These are phyloP conservation scores for Phymanthus crucifer DNA, from an alignment of 92 coral and sea anemone genomes.

Conservation along the genomic window DNA sequence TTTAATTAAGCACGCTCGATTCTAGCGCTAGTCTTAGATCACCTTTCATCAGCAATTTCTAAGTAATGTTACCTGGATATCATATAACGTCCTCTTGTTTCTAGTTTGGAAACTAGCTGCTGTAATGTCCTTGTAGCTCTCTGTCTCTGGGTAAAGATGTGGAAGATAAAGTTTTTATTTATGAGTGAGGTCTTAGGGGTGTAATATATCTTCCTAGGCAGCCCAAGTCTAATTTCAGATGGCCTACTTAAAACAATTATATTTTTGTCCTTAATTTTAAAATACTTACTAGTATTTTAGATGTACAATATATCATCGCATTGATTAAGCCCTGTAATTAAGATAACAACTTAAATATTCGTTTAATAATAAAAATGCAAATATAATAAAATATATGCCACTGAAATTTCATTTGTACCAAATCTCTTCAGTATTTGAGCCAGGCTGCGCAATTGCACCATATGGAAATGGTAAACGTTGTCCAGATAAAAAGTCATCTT, in stretches of 20 bases:
- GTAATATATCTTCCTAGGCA: too few relatives aligned
- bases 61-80: slow-evolving; percentile 47
- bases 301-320: slow-evolving; percentile 68
- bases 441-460: too few relatives aligned
- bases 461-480: too few relatives aligned
- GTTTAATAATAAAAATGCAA: too few relatives aligned
- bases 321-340: slow-evolving; percentile 58
- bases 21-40: background rate
- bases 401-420: too few relatives aligned
- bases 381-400: too few relatives aligned
- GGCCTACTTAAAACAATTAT: too few relatives aligned
- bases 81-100: slow-evolving; percentile 64
- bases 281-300: slow-evolving; percentile 68
- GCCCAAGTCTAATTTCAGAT: too few relatives aligned
- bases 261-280: too few relatives aligned
- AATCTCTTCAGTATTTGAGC: too few relatives aligned
- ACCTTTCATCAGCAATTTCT: background rate
- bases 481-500: too few relatives aligned
- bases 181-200: slow-evolving; percentile 3
- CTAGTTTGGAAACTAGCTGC: slow-evolving; percentile 50
- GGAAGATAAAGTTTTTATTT: background rate
- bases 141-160: slow-evolving; percentile 46
- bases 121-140: slow-evolving; percentile 54
- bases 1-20: background rate
- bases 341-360: too few relatives aligned